Evolutionary conservation across 2,888 invertebrate species (phyloP), one percentile per base, ranked within the genome.

Genomic region (Cosmia trapezina): DNA sequence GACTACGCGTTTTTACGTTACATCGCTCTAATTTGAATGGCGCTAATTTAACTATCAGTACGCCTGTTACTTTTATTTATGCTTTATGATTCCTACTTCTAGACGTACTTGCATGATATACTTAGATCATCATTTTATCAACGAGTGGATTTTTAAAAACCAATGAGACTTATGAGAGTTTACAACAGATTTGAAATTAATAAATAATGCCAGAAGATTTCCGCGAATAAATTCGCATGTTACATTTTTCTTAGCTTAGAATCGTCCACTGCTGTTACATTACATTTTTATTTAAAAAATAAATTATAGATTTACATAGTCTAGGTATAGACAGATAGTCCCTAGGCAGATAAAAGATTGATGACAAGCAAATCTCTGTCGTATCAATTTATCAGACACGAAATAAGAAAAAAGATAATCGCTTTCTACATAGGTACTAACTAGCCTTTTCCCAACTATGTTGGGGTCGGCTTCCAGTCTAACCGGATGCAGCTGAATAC

Each of bases 1-100:
- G 87, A 87, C 83, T 83, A 83, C 63, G 75, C 73, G 78, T 85
- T 85, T 86, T 85, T 83, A 81, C 72, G 69, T 78, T 81, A 74
- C 74, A 85, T 83, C 78, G 80, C 49, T 76, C 80, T 85, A 78
- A 84, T 76, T 80, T 81, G 70, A 84, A 84, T 85, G 71, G 72
- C 73, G 67, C 71, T 83, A 76, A 82, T 81, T 73, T 81, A 83
- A 78, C 77, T n/a, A 51, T 11, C 77, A 83, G 74, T 76, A 75
- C 69, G 74, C 72, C 70, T 54, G 70, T 76, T 75, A 76, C 70
- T 83, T 73, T 76, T 57, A 73, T 70, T 57, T 61, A 49, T 61
- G 45, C 17, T 57, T 64, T 72, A 59, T 61, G 47, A 71, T 54
- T 47, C 45, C 57, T 57, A 54, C 53, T 64, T 70, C 14, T 51